Conservation (phyloP, 2,113 vertebrate species). For the Nanger granti region DNA sequence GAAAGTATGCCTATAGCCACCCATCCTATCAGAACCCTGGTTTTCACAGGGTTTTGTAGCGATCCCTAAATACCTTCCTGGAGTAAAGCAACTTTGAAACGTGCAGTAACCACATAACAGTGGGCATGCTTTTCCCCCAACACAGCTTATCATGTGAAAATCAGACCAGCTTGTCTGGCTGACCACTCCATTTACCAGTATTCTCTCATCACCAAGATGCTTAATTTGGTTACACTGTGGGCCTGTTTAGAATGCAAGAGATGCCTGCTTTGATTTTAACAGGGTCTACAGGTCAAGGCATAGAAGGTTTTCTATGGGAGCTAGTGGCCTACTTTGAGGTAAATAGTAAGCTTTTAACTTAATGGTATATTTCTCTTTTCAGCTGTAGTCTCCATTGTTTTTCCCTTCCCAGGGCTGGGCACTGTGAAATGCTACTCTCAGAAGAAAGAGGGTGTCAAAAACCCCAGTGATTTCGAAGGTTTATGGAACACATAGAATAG, state of each 20-base stretch:
- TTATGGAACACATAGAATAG: constrained; percentile 58
- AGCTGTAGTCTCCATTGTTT: constrained; percentile 35
- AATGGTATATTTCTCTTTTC: constrained; percentile 36
- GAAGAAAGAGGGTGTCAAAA: constrained; percentile 62
- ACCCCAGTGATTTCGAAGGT: constrained; percentile 58
- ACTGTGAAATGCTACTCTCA: constrained; percentile 52
- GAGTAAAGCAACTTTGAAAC: background rate
- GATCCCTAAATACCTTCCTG: background rate
- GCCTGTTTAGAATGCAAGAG: constrained; percentile 7
- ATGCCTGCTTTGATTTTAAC: background rate
- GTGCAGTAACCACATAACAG: background rate
- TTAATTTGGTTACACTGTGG: background rate
- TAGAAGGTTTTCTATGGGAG: constrained; percentile 41
- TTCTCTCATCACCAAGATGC: background rate
- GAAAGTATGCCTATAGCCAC: background rate
- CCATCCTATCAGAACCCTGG: background rate
- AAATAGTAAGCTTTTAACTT: constrained; percentile 68
- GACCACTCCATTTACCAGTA: background rate
- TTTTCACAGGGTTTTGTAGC: background rate
- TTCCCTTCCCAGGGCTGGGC: background rate
- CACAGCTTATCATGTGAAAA: background rate
- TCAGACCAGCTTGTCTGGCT: background rate
- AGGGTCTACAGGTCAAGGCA: background rate
- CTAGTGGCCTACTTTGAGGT: constrained; percentile 35
- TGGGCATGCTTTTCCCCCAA: background rate